Percentiles rank a stretch among this genome's conserved stretches.
phyloP scores from a whole-genome alignment of 2,113 vertebrate genomes.

The Pholis gunnellus region DNA sequence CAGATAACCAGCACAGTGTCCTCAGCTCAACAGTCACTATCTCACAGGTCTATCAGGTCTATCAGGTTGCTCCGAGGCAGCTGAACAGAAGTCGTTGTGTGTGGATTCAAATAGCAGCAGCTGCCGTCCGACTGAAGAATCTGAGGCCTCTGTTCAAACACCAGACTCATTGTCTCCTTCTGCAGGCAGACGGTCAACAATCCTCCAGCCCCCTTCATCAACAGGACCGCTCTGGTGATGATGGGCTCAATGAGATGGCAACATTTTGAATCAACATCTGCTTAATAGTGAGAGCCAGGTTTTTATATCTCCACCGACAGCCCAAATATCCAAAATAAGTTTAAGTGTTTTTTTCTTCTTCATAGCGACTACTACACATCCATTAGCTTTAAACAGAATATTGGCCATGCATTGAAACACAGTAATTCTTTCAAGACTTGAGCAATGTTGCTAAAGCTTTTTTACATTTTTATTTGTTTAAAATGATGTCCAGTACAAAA shows the following conservation, averaged over 20 bases:
- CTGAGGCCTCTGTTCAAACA: conserved; percentile 25
- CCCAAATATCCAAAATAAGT: not conserved
- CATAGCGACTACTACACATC: not conserved
- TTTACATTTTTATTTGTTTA: conserved; percentile 95
- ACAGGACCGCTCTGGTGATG: not conserved
- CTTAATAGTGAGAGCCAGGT: not conserved
- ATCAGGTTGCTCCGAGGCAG: not conserved
- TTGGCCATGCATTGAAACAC: not conserved
- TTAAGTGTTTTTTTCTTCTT: not conserved
- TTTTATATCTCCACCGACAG: not conserved
- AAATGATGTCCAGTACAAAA: conserved; percentile 99
- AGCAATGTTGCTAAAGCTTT: conserved; percentile 29
- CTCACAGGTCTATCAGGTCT: conserved; percentile 3
- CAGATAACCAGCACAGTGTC: not conserved
- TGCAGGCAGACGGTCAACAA: not conserved
- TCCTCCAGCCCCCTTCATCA: not conserved
- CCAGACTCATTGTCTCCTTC: conserved; percentile 8
- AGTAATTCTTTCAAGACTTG: not conserved
- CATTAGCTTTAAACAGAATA: not conserved
- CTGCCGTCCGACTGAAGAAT: conserved; percentile 1
- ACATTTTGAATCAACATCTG: not conserved
- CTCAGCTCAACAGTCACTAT: not conserved
- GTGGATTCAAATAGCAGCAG: not conserved
- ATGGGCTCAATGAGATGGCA: not conserved
- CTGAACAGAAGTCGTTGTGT: not conserved